phyloP scores from a whole-genome alignment of 2,797 vertebrate genomes.

The Pseudopleuronectes americanus region DNA sequence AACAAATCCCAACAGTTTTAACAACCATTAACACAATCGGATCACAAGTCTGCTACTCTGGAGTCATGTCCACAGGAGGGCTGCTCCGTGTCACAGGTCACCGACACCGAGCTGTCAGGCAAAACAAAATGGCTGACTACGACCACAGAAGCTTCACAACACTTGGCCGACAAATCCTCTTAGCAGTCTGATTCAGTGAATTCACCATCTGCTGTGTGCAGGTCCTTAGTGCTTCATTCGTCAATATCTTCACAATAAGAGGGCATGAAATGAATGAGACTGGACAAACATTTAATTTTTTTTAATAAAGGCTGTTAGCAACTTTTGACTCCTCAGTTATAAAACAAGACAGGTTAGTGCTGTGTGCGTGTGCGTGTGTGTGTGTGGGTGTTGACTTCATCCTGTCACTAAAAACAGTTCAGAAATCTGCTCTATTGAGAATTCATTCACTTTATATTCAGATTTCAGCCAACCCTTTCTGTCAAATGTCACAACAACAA shows the following conservation, averaged over 20 bases:
- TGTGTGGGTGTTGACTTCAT: too few relatives aligned
- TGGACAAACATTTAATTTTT: background rate
- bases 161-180: conserved; percentile 61
- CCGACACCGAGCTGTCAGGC: background rate
- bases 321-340: too few relatives aligned
- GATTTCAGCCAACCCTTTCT: background rate
- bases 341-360: too few relatives aligned
- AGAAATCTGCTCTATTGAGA: too few relatives aligned
- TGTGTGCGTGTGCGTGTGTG: too few relatives aligned
- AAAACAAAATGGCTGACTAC: background rate
- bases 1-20: conserved; percentile 4
- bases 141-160: conserved; percentile 26
- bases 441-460: too few relatives aligned
- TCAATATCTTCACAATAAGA: conserved; percentile 1
- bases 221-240: conserved; percentile 12
- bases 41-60: too few relatives aligned
- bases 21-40: conserved; percentile 1
- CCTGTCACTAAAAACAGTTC: background rate
- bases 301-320: too few relatives aligned
- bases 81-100: conserved; percentile 16
- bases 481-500: conserved; percentile 18
- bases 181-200: conserved; percentile 39
- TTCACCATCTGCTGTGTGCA: conserved; percentile 55
- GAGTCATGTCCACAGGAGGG: background rate
- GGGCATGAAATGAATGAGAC: background rate